phyloP scores from a whole-genome alignment of 2,113 vertebrate genomes.

The Rhinolophus sinicus region DNA sequence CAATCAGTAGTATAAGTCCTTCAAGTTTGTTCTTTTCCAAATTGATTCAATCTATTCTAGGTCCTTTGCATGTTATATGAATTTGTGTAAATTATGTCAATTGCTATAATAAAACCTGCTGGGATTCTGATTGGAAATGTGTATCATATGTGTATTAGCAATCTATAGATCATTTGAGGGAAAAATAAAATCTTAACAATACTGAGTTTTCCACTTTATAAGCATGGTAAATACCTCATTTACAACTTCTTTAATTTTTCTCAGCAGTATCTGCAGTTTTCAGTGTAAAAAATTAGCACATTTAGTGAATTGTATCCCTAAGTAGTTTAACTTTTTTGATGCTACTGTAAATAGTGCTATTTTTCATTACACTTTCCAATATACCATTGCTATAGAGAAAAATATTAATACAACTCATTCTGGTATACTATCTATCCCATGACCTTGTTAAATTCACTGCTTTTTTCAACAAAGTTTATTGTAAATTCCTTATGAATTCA shows the following conservation, averaged over 20 bases:
- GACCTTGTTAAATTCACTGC: not conserved
- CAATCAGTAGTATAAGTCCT: not conserved
- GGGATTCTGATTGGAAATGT: not conserved
- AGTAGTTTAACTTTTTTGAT: not conserved
- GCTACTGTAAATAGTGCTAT: not conserved
- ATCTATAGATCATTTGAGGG: not conserved
- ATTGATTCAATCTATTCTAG: slow-evolving; percentile 21
- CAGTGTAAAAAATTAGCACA: not conserved
- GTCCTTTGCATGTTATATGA: not conserved
- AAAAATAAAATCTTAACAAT: not conserved
- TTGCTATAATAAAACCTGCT: not conserved
- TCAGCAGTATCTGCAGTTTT: not conserved
- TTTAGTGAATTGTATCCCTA: not conserved
- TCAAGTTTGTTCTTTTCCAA: not conserved
- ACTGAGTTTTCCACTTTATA: not conserved
- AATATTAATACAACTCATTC: not conserved
- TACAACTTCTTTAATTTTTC: not conserved
- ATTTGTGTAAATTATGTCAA: not conserved
- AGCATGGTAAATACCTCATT: not conserved
- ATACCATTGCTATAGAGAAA: not conserved
- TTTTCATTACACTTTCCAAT: slow-evolving; percentile 15
- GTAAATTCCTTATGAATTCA: not conserved
- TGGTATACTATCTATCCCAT: not conserved
- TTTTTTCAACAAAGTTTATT: not conserved
- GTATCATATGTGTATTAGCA: not conserved